Evolutionary conservation across 2,888 invertebrate genomes (phyloP).

Genomic region (Pycnomerus fuliginosus): DNA sequence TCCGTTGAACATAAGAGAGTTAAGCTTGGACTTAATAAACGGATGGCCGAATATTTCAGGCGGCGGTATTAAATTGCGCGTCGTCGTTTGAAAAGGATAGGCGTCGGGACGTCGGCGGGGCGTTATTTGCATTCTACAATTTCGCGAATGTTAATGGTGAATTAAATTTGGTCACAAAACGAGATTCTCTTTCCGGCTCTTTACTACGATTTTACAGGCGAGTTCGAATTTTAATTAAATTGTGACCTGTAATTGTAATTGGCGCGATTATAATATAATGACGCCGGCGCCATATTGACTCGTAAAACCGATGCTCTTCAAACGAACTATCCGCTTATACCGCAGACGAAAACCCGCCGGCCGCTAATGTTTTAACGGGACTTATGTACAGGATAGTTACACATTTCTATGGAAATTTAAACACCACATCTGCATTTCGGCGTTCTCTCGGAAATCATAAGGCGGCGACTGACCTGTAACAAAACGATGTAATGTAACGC

Average conservation of each 20-base stretch:
- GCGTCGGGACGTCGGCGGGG: constrained; percentile 18
- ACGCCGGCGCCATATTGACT: constrained; percentile 16
- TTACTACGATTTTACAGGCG: constrained; percentile 31
- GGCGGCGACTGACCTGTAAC: too few species aligned
- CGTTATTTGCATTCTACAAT: constrained; percentile 34
- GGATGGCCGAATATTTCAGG: constrained; percentile 18
- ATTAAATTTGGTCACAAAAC: constrained; percentile 37
- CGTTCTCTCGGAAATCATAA: too few species aligned
- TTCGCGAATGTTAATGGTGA: constrained; percentile 35
- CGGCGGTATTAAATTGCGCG: constrained; percentile 23
- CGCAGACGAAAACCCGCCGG: too few species aligned
- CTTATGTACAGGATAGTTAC: too few species aligned
- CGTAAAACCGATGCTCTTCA: too few species aligned
- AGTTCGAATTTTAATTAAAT: constrained; percentile 34
- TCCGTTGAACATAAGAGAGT: constrained; percentile 5
- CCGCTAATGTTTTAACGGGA: too few species aligned
- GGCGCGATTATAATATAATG: constrained; percentile 22
- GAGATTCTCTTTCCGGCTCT: constrained; percentile 30
- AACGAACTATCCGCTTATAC: too few species aligned
- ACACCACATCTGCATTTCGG: too few species aligned
- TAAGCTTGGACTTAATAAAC: constrained; percentile 20
- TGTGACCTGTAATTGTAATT: constrained; percentile 30
- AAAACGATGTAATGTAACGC: too few species aligned
- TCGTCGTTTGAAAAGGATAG: constrained; percentile 21
- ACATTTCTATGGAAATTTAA: too few species aligned